phyloP scores from a whole-genome alignment of 2,113 vertebrate genomes.

The Manacus vitellinus region DNA sequence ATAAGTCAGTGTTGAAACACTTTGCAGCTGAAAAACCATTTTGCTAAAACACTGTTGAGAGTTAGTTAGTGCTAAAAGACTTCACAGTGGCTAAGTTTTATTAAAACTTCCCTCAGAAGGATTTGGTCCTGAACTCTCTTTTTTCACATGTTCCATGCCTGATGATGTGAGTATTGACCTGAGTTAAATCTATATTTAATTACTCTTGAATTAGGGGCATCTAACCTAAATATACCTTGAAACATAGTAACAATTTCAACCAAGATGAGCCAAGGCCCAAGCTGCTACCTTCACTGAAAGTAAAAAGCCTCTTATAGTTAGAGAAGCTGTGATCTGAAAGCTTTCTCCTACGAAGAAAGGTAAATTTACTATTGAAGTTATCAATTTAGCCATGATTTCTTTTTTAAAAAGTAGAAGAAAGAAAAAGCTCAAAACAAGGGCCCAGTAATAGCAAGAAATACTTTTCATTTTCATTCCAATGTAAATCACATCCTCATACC shows the following conservation, averaged over 20 bases:
- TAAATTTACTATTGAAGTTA: background rate
- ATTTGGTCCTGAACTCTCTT: background rate
- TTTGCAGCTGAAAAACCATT: background rate
- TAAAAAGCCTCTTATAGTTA: background rate
- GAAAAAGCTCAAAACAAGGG: background rate
- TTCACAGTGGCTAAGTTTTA: background rate
- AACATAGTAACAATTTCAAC: background rate
- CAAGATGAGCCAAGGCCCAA: background rate
- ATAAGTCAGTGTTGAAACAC: background rate
- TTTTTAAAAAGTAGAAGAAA: background rate
- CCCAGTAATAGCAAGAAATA: background rate
- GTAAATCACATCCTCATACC: background rate
- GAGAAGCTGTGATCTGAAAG: background rate
- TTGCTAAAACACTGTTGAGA: background rate
- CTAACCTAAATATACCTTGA: background rate
- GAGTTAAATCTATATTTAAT: background rate
- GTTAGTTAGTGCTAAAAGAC: background rate
- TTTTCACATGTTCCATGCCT: background rate
- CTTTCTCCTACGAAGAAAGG: background rate
- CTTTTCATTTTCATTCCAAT: background rate
- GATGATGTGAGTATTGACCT: background rate
- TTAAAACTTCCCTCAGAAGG: background rate
- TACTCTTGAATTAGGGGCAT: background rate
- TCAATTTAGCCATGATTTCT: background rate
- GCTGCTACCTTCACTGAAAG: background rate